phyloP scores from a whole-genome alignment of 2,888 invertebrate species.

The Saturnia japonica region DNA sequence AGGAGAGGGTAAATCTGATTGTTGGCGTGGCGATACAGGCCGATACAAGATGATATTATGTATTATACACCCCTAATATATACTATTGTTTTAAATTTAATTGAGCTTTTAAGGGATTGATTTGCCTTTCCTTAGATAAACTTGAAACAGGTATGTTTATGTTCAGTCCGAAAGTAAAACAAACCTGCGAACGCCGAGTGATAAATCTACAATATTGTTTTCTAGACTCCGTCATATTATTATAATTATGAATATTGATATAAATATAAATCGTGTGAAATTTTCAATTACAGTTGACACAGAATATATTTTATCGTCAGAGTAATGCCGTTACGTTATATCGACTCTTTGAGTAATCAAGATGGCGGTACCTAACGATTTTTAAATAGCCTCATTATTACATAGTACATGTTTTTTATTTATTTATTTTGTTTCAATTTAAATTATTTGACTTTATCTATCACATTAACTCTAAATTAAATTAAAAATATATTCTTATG shows the following conservation, averaged over 20 bases:
- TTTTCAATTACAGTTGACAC: neutral
- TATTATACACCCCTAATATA: too few species aligned
- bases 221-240: neutral
- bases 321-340: conserved; percentile 23
- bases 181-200: too few species aligned
- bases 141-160: too few species aligned
- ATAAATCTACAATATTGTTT: neutral
- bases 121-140: too few species aligned
- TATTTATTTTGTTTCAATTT: neutral
- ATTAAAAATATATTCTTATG: neutral
- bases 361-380: conserved; percentile 31
- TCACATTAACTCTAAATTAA: neutral
- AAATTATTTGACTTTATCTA: neutral
- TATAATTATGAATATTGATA: too few species aligned
- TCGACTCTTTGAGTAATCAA: conserved; percentile 32
- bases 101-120: too few species aligned
- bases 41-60: too few species aligned
- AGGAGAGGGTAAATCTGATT: too few species aligned
- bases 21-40: too few species aligned
- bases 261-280: neutral
- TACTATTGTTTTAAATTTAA: too few species aligned
- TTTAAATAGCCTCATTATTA: conserved; percentile 15
- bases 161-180: too few species aligned
- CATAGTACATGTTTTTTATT: neutral
- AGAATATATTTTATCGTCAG: conserved; percentile 2